Evolutionary conservation across 2,888 invertebrate genomes (phyloP).

Genomic region (Creontiades dilutus): DNA sequence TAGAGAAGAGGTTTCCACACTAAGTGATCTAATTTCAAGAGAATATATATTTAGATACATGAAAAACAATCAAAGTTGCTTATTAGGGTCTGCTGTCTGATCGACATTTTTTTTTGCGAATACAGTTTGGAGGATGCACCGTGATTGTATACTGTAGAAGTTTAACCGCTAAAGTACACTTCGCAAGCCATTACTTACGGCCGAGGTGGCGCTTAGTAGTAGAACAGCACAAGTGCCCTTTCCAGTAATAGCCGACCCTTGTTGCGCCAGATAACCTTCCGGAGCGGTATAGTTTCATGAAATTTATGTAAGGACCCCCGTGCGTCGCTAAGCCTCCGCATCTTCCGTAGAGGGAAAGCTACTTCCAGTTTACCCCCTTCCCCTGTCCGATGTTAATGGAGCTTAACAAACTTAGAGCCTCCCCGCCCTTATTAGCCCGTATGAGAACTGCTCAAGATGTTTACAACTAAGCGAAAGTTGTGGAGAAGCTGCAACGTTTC

Average conservation of each 20-base stretch:
- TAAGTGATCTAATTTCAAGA: no score
- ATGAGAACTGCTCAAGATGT: conserved; percentile 42
- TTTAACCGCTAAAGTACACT: conserved; percentile 28
- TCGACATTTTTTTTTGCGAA: neutral
- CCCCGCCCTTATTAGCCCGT: neutral
- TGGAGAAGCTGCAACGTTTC: conserved; percentile 6
- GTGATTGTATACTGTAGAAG: neutral
- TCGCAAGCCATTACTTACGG: conserved; percentile 13
- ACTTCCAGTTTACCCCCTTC: neutral
- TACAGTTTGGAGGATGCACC: neutral
- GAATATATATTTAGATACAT: no score
- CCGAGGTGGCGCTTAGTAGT: conserved; percentile 5
- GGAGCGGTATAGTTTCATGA: neutral
- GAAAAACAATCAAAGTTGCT: no score
- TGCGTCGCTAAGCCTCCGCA: conserved; percentile 31
- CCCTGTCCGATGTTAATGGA: conserved; percentile 20
- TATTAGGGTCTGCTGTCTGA: no score
- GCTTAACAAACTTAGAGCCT: conserved; percentile 26
- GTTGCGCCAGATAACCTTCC: conserved; percentile 28
- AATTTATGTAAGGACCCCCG: neutral
- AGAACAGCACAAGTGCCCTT: neutral
- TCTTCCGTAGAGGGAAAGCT: conserved; percentile 1
- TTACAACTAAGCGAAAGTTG: conserved; percentile 3
- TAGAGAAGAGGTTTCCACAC: no score
- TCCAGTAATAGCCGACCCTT: conserved; percentile 18